Evolutionary conservation across 2,797 vertebrate genomes (phyloP), one percentile per base, ranked within the genome.

Genomic region (Megalops cyprinoides): DNA sequence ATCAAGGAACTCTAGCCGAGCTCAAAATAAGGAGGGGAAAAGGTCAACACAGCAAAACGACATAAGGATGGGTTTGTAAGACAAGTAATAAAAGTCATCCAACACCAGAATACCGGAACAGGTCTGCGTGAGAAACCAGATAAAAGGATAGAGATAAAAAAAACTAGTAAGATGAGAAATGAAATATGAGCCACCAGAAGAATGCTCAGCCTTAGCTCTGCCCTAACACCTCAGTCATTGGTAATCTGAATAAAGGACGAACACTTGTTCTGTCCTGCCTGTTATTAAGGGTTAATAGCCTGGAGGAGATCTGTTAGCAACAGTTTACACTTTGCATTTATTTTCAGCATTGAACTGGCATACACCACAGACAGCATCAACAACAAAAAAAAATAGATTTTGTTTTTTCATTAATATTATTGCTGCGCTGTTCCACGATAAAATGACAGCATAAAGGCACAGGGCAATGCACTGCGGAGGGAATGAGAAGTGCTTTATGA

Each of bases 171-270:
- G n/a, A 31, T 62, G 82, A 79, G 84, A 48, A 44, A 18, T 20
- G 46, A 39, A 69, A 84, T 56, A 78, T 77, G 84, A 77, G 85
- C 76, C 84, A 84, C 51, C 20, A 23, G 37, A 31, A 48, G 79
- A 39, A 39, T 18, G 79, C 82, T 83, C 80, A 55, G 78, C 85
- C 75, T 88, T 84, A 82, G 76, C 76, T 74, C 79, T 62, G 83
- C 80, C 39, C 55, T 20, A 53, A 67, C 65, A 39, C 37, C 20
- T 18, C 37, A 71, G 79, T 78, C 80, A 78, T 58, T 85, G 80
- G 84, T 83, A 71, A 78, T 37, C 86, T 56, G 62, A 87, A 85
- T 85, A 86, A 89, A 77, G 78, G 82, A 86, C 77, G 85, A 84
- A 14, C 58, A 25, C 74, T 85, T 86, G 71, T 85, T 79, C 84